phyloP scores from a whole-genome alignment of 1,140 invertebrate species.

The Caerostris darwini region DNA sequence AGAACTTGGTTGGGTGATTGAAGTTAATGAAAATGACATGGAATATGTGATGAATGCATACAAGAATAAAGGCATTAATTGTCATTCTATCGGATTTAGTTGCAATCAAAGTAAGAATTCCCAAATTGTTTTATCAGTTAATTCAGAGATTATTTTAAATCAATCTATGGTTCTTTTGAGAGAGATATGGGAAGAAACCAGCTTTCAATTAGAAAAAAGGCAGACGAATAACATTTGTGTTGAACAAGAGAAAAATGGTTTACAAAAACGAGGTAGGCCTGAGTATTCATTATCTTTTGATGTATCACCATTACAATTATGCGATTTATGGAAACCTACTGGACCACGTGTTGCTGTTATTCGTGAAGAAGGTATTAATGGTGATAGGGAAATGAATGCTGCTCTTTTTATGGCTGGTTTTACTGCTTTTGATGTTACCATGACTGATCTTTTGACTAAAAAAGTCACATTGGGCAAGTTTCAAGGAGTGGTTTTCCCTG shows the following conservation, averaged over 20 bases:
- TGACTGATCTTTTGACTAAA: constrained; percentile 91
- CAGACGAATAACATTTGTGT: constrained; percentile 92
- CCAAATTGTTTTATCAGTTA: constrained; percentile 23
- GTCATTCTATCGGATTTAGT: constrained; percentile 87
- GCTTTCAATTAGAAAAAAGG: constrained; percentile 90
- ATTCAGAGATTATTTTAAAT: constrained; percentile 84
- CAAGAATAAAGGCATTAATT: constrained; percentile 85
- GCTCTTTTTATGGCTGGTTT: constrained; percentile 95
- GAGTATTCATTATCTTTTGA: constrained; percentile 87
- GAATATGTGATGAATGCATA: constrained; percentile 86
- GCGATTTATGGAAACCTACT: constrained; percentile 11
- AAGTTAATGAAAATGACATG: constrained; percentile 86
- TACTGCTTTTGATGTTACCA: constrained; percentile 93
- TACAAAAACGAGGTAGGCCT: constrained; percentile 80
- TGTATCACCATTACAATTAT: constrained; percentile 82
- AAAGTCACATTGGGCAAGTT: constrained; percentile 89
- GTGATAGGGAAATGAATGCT: constrained; percentile 98
- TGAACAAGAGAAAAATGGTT: constrained; percentile 85
- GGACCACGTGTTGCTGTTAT: constrained; percentile 89
- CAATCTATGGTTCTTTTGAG: constrained; percentile 87
- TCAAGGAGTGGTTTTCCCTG: constrained; percentile 95
- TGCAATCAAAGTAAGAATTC: constrained; percentile 41
- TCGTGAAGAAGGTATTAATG: constrained; percentile 98
- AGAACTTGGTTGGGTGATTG: constrained; percentile 95
- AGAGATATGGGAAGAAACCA: constrained; percentile 96